A percentile compares a stretch with the other conserved stretches of the same genome.
phyloP scores from a whole-genome alignment of 2,888 invertebrate genomes.

The Molanna angustata region DNA sequence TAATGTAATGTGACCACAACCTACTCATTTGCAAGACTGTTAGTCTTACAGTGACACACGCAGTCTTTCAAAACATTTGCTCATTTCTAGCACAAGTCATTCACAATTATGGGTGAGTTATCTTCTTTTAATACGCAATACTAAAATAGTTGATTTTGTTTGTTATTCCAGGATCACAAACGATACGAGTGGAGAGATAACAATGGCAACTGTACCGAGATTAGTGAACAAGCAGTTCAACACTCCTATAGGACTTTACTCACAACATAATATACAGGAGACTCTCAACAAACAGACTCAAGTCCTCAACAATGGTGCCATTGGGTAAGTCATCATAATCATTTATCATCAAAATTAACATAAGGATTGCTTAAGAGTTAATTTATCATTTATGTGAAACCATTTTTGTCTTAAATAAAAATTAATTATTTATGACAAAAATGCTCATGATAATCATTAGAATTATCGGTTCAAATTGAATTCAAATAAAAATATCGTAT shows the following conservation, averaged over 20 bases:
- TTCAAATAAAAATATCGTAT: too few relatives aligned
- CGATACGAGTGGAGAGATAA: conserved; percentile 35
- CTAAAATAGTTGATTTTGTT: not conserved
- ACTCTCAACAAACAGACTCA: conserved; percentile 75
- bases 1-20: too few relatives aligned
- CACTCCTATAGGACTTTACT: conserved; percentile 83
- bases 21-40: too few relatives aligned
- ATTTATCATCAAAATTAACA: too few relatives aligned
- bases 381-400: too few relatives aligned
- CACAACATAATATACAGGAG: conserved; percentile 75
- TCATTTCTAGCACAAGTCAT: not conserved
- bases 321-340: conserved; percentile 74
- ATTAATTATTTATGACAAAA: too few relatives aligned
- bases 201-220: conserved; percentile 69
- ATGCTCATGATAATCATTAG: too few relatives aligned
- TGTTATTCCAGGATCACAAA: conserved; percentile 23
- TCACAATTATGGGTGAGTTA: not conserved
- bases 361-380: too few relatives aligned
- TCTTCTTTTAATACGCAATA: not conserved
- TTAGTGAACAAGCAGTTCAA: conserved; percentile 89
- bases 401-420: too few relatives aligned
- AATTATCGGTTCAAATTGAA: too few relatives aligned
- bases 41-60: too few relatives aligned
- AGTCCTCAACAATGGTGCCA: conserved; percentile 73
- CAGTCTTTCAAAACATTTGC: too few relatives aligned